Evolutionary conservation across 1,140 invertebrate species (phyloP).

Genomic region (Penaeus indicus): DNA sequence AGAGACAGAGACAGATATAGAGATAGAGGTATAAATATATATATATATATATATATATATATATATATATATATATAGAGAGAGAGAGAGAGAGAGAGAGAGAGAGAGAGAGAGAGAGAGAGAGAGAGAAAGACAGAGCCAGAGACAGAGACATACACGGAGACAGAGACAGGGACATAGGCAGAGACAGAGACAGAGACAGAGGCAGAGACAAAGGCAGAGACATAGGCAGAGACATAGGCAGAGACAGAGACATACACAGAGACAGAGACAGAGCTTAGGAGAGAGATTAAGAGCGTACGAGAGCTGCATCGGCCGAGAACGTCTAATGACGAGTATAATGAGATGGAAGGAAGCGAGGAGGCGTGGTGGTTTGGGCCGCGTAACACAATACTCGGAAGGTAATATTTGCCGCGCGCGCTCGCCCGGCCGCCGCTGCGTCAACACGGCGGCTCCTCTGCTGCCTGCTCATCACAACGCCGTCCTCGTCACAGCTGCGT

Average conservation of each 20-base stretch:
- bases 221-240: background rate
- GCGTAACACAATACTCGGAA: slow-evolving; percentile 38
- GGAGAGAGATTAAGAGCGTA: no score
- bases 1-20: no score
- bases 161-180: background rate
- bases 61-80: no score
- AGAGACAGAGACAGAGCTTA: background rate
- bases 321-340: background rate
- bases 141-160: background rate
- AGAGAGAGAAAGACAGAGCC: background rate
- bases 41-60: no score
- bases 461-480: no score
- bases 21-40: no score
- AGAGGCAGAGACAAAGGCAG: background rate
- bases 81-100: slow-evolving; percentile 12
- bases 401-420: slow-evolving; percentile 33
- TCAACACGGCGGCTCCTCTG: slow-evolving; percentile 11
- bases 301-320: background rate
- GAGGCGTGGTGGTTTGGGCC: background rate
- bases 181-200: no score
- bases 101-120: slow-evolving; percentile 6
- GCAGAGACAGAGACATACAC: background rate
- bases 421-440: slow-evolving; percentile 3
- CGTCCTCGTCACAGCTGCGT: no score
- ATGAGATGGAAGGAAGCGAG: background rate